Percentiles rank a stretch among this genome's conserved stretches.
Conservation (phyloP, 2,888 invertebrate genomes). For the Epicampocera succincta region DNA sequence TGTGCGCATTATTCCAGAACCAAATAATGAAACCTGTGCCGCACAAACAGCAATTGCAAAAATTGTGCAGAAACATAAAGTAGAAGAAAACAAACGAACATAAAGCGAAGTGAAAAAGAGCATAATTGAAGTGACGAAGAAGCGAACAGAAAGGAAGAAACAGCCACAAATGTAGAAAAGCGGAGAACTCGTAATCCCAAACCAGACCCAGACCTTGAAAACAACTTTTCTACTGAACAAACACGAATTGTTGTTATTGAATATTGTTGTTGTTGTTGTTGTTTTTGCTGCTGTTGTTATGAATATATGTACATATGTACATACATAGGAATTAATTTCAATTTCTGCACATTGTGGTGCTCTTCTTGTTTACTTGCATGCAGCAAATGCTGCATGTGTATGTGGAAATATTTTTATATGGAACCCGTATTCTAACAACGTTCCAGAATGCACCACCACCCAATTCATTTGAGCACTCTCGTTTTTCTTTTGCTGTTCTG, state of each 20-base stretch:
- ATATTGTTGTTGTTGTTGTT: slow-evolving; percentile 7
- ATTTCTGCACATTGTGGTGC: slow-evolving; percentile 43
- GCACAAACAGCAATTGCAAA: slow-evolving; percentile 42
- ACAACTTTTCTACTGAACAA: slow-evolving; percentile 72
- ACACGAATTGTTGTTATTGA: slow-evolving; percentile 28
- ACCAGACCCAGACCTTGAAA: slow-evolving; percentile 78
- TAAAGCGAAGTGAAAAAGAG: neutral
- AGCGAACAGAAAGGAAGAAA: slow-evolving; percentile 35
- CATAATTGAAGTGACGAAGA: slow-evolving; percentile 40
- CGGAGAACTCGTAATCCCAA: slow-evolving; percentile 59
- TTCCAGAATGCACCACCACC: slow-evolving; percentile 42
- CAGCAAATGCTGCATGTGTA: slow-evolving; percentile 47
- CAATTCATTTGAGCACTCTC: slow-evolving; percentile 67
- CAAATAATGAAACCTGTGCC: slow-evolving; percentile 59
- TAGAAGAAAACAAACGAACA: neutral
- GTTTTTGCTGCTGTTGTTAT: slow-evolving; percentile 16
- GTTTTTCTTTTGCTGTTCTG: slow-evolving; percentile 64
- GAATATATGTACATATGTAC: neutral
- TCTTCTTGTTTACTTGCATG: slow-evolving; percentile 29
- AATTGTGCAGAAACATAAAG: slow-evolving; percentile 44
- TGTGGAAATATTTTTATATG: slow-evolving; percentile 41
- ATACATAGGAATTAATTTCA: slow-evolving; percentile 33
- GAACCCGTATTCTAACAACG: slow-evolving; percentile 61
- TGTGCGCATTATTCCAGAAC: slow-evolving; percentile 62
- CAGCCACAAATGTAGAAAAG: slow-evolving; percentile 34